phyloP scores from a whole-genome alignment of 2,113 vertebrate genomes.

The Podocnemis expansa region DNA sequence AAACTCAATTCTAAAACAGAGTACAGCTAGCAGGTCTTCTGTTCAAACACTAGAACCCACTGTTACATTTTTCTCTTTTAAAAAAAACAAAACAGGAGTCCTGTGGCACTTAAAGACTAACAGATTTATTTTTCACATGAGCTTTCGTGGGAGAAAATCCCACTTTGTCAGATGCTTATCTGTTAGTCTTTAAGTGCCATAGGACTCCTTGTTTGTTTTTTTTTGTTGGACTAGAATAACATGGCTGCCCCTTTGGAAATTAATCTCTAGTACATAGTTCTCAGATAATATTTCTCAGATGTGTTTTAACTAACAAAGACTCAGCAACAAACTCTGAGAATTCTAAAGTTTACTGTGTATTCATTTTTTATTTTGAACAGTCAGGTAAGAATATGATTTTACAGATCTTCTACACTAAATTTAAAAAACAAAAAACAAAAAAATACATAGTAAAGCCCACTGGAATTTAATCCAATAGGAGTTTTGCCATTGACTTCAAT shows the following conservation, averaged over 20 bases:
- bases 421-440: not conserved
- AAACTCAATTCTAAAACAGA: not conserved
- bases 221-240: too few relatives aligned
- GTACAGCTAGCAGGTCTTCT: not conserved
- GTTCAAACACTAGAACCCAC: not conserved
- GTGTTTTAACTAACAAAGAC: not conserved
- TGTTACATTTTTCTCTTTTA: too few relatives aligned
- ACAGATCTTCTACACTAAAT: not conserved
- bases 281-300: not conserved
- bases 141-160: too few relatives aligned
- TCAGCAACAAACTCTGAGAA: not conserved
- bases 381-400: rapidly evolving
- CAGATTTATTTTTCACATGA: too few relatives aligned
- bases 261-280: not conserved
- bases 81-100: too few relatives aligned
- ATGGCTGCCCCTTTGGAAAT: too few relatives aligned
- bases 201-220: too few relatives aligned
- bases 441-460: not conserved
- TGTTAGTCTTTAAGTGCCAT: too few relatives aligned
- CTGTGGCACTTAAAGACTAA: too few relatives aligned
- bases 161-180: too few relatives aligned
- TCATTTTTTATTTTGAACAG: rapidly evolving
- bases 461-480: not conserved
- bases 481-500: not conserved
- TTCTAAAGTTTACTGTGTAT: not conserved